Conservation (phyloP, 2,888 invertebrate genomes). For the Hypsopygia costalis region DNA sequence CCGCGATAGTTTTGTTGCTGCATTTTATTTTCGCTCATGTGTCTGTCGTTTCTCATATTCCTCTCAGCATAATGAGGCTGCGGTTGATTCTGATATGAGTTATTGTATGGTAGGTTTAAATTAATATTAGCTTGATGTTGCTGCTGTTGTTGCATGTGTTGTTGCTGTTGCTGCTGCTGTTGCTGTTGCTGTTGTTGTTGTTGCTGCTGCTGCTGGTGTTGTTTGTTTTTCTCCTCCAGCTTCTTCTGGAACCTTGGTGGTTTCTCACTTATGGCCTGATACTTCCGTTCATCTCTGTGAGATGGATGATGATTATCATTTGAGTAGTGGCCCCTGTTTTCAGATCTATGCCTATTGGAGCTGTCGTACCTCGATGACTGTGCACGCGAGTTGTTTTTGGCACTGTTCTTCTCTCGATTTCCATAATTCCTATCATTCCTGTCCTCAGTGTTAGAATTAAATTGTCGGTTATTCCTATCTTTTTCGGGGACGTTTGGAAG, state of each 20-base stretch:
- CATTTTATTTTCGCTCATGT: slow-evolving; percentile 44
- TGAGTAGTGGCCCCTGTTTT: slow-evolving; percentile 54
- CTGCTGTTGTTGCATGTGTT: slow-evolving; percentile 22
- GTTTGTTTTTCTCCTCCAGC: slow-evolving; percentile 68
- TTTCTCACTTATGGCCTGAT: slow-evolving; percentile 72
- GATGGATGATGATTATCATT: slow-evolving; percentile 54
- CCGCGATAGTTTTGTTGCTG: slow-evolving; percentile 41
- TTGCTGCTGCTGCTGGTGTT: slow-evolving; percentile 49
- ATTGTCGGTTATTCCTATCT: slow-evolving; percentile 51
- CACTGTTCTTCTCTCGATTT: slow-evolving; percentile 53
- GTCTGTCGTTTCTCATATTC: slow-evolving; percentile 46
- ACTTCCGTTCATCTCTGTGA: slow-evolving; percentile 61
- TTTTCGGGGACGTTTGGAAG: slow-evolving; percentile 81
- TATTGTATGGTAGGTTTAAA: slow-evolving; percentile 44
- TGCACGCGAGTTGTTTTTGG: slow-evolving; percentile 49
- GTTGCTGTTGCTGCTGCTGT: slow-evolving; percentile 19
- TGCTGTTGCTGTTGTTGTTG: slow-evolving; percentile 38
- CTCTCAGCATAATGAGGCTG: slow-evolving; percentile 51
- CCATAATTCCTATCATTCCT: slow-evolving; percentile 51
- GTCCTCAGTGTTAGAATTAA: slow-evolving; percentile 48
- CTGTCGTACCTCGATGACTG: slow-evolving; percentile 57
- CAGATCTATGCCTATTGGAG: slow-evolving; percentile 46
- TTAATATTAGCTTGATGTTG: slow-evolving; percentile 34
- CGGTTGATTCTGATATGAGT: slow-evolving; percentile 45
- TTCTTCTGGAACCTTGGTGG: slow-evolving; percentile 83